phyloP scores from a whole-genome alignment of 1,140 invertebrate genomes.

The Choristoneura fumiferana region DNA sequence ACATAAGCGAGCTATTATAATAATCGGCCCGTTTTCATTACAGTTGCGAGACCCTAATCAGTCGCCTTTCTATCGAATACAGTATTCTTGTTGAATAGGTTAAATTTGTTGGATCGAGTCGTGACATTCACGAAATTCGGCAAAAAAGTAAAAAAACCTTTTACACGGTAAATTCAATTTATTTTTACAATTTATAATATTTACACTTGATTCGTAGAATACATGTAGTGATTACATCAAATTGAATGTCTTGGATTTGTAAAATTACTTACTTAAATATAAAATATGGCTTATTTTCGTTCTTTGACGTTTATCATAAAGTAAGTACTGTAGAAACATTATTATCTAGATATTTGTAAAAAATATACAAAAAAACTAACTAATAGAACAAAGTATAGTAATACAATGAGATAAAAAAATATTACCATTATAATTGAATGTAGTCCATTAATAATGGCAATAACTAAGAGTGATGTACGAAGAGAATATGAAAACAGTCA shows the following conservation, averaged over 20 bases:
- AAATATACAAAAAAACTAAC: constrained; percentile 22
- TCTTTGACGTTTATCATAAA: constrained; percentile 18
- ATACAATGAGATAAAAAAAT: no score
- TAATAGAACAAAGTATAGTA: neutral
- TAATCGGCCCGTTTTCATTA: no score
- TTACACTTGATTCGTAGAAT: constrained; percentile 11
- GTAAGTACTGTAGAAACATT: constrained; percentile 20
- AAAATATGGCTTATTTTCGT: constrained; percentile 24
- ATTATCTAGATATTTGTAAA: constrained; percentile 18
- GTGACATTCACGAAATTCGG: neutral
- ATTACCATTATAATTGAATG: no score
- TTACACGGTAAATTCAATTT: constrained; percentile 16
- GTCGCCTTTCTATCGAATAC: no score
- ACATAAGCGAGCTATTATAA: no score
- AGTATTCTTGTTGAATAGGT: no score
- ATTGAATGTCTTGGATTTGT: constrained; percentile 18
- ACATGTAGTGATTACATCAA: constrained; percentile 15
- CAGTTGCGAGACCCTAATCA: no score
- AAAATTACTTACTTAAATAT: constrained; percentile 21
- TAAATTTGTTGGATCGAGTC: no score
- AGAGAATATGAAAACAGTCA: no score
- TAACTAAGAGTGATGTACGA: no score
- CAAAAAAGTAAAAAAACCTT: constrained; percentile 1
- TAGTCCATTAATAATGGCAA: no score
- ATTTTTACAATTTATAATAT: constrained; percentile 18